Base-by-base conservation (phyloP, 2,888 invertebrate genomes). In the Subacronicta megacephala region DNA sequence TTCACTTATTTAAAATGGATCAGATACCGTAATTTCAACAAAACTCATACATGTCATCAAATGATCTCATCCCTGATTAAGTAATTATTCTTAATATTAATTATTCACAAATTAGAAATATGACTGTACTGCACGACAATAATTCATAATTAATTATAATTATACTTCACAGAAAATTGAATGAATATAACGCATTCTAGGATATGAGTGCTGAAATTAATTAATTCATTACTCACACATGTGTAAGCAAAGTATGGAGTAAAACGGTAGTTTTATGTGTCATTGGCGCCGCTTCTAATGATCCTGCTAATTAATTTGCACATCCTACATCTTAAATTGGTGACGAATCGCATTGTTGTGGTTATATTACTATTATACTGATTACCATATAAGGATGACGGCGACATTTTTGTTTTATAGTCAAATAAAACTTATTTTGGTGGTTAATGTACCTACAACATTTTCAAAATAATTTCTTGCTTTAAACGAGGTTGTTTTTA, bases 241-340 rank as follows among this genome's bases (percentile, higher is more conserved):
- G 49, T 53, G 62, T 74, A 61, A 81, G 82, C 75, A 81, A 78
- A 82, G 80, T 84, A 86, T 85, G 72, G 72, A 78, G 80, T 83
- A 83, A 83, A 73, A 78, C 78, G 63, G 65, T 68, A 65, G 60
- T 67, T 72, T 78, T 72, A 75, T 87, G 87, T 85, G 89, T 88
- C 89, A 89, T 69, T 79, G 90, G 90, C 90, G 90, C 88, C 87
- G 73, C 67, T 68, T 72, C 77, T 87, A 75, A 72, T 85, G 84
- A 87, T 86, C 84, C 74, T 70, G 82, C 77, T 82, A 85, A 89
- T 90, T 88, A 87, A 86, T 90, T 87, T 82, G 84, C 83, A 83
- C 84, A 69, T 63, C 75, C 65, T 38, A 75, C 66, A 65, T 75
- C 75, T 80, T 67, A 65, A 71, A 66, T 74, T 71, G 58, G 59